A percentile compares a stretch with the other conserved stretches of the same genome.
Conservation (phyloP, 2,797 vertebrate genomes). For the Platyrinchus mystaceus region DNA sequence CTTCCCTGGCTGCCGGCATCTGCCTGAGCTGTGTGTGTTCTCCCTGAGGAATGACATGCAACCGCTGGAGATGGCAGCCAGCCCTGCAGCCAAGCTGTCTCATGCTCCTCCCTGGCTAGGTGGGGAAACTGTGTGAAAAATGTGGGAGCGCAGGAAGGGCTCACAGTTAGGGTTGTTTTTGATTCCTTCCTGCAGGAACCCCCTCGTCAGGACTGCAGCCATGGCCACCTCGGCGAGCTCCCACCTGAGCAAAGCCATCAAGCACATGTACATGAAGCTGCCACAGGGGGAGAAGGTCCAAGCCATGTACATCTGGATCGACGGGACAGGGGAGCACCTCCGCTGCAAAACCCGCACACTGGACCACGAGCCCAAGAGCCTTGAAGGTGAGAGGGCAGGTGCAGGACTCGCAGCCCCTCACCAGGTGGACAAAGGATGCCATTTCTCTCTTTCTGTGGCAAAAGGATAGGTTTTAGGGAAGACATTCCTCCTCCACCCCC, state of each 20-base stretch:
- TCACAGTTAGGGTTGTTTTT: background rate
- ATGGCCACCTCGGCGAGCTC: constrained; percentile 94
- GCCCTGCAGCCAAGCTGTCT: rapidly evolving
- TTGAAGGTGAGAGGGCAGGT: constrained; percentile 84
- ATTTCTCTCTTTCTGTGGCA: background rate
- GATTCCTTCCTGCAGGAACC: constrained; percentile 29
- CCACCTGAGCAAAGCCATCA: constrained; percentile 91
- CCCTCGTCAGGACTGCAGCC: constrained; percentile 33
- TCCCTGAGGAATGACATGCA: background rate
- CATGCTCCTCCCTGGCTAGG: background rate
- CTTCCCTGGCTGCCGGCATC: background rate
- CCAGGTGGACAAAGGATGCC: background rate
- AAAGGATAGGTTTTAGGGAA: background rate
- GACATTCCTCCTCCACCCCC: rapidly evolving
- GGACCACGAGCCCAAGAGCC: constrained; percentile 89
- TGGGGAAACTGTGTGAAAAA: background rate
- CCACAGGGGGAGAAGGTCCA: constrained; percentile 93
- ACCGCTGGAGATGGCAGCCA: background rate
- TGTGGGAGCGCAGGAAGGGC: rapidly evolving
- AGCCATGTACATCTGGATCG: constrained; percentile 97
- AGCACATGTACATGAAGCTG: constrained; percentile 92
- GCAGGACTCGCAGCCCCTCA: background rate
- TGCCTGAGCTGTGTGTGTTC: background rate
- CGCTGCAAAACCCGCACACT: constrained; percentile 95
- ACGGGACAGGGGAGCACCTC: constrained; percentile 93